These are phyloP conservation scores for Drosophila simulans DNA, from an alignment of 1,140 invertebrate species.

Conservation along the genomic window DNA sequence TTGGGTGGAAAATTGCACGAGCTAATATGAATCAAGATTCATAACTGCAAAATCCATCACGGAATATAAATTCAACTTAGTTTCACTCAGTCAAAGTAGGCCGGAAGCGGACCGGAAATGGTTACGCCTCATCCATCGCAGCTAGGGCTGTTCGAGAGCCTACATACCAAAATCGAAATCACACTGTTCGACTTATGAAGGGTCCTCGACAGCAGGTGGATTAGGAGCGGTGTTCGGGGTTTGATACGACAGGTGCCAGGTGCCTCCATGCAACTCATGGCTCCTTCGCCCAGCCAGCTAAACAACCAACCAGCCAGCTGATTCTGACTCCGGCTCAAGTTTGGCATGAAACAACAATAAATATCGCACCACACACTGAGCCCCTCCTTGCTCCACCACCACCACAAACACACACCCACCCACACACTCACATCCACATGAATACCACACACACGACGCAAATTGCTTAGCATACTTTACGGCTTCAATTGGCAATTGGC, in stretches of 20 bases:
- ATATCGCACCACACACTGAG: conserved; percentile 45
- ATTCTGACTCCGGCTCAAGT: conserved; percentile 13
- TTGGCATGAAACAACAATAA: conserved; percentile 72
- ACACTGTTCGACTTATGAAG: conserved; percentile 59
- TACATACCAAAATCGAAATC: conserved; percentile 53
- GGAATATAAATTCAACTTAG: background rate
- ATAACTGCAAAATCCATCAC: background rate
- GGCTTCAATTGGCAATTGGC: conserved; percentile 82
- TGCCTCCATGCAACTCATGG: background rate
- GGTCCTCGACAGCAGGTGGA: conserved; percentile 30
- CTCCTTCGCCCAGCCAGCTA: background rate
- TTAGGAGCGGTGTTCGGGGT: background rate
- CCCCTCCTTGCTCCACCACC: background rate
- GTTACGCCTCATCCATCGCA: background rate
- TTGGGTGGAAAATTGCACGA: background rate
- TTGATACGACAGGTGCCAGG: conserved; percentile 1
- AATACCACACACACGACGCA: conserved; percentile 40
- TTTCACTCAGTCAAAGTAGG: background rate
- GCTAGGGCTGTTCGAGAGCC: conserved; percentile 2
- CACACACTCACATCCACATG: background rate
- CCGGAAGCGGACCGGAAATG: conserved; percentile 1
- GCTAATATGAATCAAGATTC: background rate
- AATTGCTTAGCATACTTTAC: conserved; percentile 82
- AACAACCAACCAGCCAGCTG: background rate
- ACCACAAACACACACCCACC: background rate